Conservation (phyloP, 2,113 vertebrate genomes). For the Noturus placidus region DNA sequence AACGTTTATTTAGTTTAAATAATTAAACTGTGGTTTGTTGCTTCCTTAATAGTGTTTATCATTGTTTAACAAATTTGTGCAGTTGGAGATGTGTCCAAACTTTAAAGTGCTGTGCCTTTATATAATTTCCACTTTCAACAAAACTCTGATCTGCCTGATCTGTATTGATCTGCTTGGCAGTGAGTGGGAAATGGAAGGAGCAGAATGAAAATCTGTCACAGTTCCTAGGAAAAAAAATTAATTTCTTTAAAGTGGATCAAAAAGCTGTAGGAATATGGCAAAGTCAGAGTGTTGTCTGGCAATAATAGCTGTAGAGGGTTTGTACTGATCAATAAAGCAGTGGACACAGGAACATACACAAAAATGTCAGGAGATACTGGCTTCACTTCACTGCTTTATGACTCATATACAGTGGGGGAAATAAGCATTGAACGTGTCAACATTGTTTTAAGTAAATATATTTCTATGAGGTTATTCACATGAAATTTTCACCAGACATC, state of each 20-base stretch:
- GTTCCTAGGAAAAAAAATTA: slow-evolving; percentile 29
- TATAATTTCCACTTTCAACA: background rate
- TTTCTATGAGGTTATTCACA: no score
- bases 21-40: background rate
- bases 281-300: slow-evolving; percentile 32
- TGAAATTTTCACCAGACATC: no score
- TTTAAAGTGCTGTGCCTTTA: slow-evolving; percentile 13
- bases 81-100: background rate
- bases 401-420: background rate
- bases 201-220: slow-evolving; percentile 1
- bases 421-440: no score
- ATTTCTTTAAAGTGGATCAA: slow-evolving; percentile 27
- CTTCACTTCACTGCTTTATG: slow-evolving; percentile 20
- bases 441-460: no score
- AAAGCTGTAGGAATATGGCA: slow-evolving; percentile 9
- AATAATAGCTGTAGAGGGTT: slow-evolving; percentile 32
- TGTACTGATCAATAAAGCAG: slow-evolving; percentile 41
- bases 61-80: background rate
- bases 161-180: slow-evolving; percentile 28
- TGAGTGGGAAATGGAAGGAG: slow-evolving; percentile 14
- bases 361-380: background rate
- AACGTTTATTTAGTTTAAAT: background rate
- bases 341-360: slow-evolving; percentile 5
- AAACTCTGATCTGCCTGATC: background rate
- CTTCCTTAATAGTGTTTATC: slow-evolving; percentile 5